A percentile compares a stretch with the other conserved stretches of the same genome.
phyloP scores from a whole-genome alignment of 2,113 vertebrate species.

The Lontra canadensis region DNA sequence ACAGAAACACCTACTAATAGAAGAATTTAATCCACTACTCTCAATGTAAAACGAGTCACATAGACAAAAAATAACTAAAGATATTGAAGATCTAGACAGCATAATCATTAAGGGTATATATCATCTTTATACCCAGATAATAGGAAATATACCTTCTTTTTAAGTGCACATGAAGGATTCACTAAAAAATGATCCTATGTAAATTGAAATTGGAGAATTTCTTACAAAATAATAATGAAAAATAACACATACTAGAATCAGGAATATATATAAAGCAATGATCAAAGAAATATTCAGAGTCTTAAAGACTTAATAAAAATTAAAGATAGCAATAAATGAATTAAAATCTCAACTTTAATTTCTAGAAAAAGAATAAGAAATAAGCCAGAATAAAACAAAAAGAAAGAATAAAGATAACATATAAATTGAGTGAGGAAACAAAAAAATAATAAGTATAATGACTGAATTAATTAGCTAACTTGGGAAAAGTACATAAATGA shows the following conservation, averaged over 20 bases:
- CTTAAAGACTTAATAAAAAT: not conserved
- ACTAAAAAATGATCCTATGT: not conserved
- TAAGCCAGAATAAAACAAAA: not conserved
- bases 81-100: not conserved
- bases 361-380: not conserved
- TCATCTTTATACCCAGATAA: not conserved
- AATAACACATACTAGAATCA: not conserved
- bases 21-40: not conserved
- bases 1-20: not conserved
- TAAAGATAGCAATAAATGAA: not conserved
- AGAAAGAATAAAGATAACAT: not conserved
- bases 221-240: not conserved
- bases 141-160: not conserved
- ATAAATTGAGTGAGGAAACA: not conserved
- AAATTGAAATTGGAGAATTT: conserved; percentile 16
- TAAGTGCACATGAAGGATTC: not conserved
- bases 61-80: not conserved
- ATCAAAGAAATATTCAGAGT: not conserved
- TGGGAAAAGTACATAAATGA: not conserved
- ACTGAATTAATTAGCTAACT: not conserved
- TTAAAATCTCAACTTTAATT: not conserved
- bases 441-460: not conserved
- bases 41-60: not conserved
- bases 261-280: not conserved
- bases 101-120: not conserved